Evolutionary conservation across 1,140 invertebrate genomes (phyloP), one percentile per base, ranked within the genome.

Genomic region (Campodea augens): DNA sequence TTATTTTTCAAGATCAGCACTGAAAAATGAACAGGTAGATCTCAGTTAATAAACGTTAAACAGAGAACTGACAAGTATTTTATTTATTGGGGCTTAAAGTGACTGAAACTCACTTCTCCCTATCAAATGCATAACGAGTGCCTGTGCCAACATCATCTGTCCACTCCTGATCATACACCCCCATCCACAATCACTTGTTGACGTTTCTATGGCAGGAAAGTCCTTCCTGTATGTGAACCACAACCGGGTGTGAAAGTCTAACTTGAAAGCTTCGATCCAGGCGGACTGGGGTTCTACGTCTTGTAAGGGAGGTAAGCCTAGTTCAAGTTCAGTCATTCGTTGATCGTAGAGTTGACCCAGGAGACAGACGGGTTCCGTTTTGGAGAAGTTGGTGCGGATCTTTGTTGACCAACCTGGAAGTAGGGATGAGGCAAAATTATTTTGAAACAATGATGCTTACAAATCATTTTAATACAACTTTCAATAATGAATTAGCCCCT

Each of bases 141-240:
- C 82, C 57, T 87, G 78, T 1, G 79, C 82, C 38, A 87, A 56
- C 53, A 87, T 66, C 83, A 88, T 88, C 63, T 88, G 84, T n/a
- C 81, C 83, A 62, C 79, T 83, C 15, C 84, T 63, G n/a, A 87
- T 49, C 82, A 87, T 87, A 55, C 84, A 88, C 1, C 84, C 83
- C 83, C 83, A 88, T 2, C 83, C 82, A 63, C 80, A 84, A 58
- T 88, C 83, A 41, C 77, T 78, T 52, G 69, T 73, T 0, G 78
- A 82, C 19, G 79, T 79, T 61, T 72, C 74, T 58, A 83, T 70
- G 18, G 71, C 68, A 4, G 80, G 77, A 63, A 88, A 86, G 63
- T 84, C 81, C 51, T 77, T 68, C 43, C 83, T 66, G 58, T 88
- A 88, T 5, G 83, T 87, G 56, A 88, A 68, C 81, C 81, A 87